Evolutionary conservation across 2,888 invertebrate genomes (phyloP).

Genomic region (Xylota sylvarum): DNA sequence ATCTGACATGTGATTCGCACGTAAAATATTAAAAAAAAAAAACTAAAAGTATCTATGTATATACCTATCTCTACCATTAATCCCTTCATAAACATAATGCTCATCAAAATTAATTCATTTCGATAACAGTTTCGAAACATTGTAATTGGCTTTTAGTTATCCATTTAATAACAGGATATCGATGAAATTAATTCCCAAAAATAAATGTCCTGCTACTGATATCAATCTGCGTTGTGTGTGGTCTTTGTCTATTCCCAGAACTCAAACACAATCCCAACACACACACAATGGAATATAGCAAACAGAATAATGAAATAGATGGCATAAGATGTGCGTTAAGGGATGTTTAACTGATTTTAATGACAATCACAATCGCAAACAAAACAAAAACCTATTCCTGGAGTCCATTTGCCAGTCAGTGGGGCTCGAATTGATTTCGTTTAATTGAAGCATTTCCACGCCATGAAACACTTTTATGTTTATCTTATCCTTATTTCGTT

Average conservation of each 20-base stretch:
- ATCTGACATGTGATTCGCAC: not conserved
- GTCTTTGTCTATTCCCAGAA: conserved; percentile 15
- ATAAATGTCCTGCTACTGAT: conserved; percentile 19
- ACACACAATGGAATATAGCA: conserved; percentile 4
- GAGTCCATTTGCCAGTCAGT: conserved; percentile 33
- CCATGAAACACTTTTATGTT: conserved; percentile 47
- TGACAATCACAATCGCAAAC: conserved; percentile 1
- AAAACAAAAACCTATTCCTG: conserved; percentile 12
- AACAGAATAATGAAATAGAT: not conserved
- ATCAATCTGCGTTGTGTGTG: conserved; percentile 12
- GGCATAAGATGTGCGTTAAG: conserved; percentile 1
- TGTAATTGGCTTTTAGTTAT: conserved; percentile 28
- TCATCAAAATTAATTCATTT: conserved; percentile 33
- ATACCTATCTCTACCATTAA: not conserved
- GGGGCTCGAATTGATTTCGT: conserved; percentile 18
- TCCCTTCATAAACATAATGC: conserved; percentile 22
- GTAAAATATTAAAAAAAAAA: conserved; percentile 2
- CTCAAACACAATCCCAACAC: not conserved
- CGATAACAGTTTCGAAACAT: conserved; percentile 19
- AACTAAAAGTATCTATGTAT: too few relatives aligned
- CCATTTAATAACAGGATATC: conserved; percentile 8
- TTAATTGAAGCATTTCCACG: conserved; percentile 47
- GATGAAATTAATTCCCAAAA: not conserved
- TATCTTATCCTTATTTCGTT: conserved; percentile 13
- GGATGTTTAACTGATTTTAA: conserved; percentile 29